Percentiles rank a stretch among this genome's conserved stretches.
Evolutionary conservation across 2,113 vertebrate species (phyloP).

Genomic region (Leptosomus discolor): DNA sequence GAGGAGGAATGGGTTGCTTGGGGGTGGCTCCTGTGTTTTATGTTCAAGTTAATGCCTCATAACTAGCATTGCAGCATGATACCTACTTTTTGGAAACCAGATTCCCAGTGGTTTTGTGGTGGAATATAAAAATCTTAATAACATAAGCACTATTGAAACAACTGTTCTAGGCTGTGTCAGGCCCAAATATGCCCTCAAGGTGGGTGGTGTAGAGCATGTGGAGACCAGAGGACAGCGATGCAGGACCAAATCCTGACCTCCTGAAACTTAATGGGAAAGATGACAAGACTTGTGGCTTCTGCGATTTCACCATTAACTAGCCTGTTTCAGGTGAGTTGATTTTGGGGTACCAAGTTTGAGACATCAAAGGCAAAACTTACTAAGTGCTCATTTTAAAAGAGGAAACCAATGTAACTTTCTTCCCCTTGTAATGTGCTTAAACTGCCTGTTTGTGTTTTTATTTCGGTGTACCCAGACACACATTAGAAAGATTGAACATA

Average conservation of each 20-base stretch:
- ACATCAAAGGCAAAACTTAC: neutral
- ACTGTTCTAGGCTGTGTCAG: neutral
- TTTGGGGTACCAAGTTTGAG: neutral
- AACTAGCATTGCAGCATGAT: neutral
- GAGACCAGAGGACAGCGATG: neutral
- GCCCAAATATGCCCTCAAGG: neutral
- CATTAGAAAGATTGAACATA: constrained; percentile 50
- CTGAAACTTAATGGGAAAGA: neutral
- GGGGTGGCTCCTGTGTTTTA: neutral
- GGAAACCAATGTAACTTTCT: rapidly evolving
- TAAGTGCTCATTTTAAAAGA: neutral
- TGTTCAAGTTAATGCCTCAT: neutral
- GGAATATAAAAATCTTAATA: neutral
- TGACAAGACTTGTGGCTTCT: neutral
- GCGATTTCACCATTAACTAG: neutral
- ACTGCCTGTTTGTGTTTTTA: neutral
- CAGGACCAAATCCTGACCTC: neutral
- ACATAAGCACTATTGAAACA: neutral
- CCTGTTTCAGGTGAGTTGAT: neutral
- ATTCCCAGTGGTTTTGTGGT: neutral
- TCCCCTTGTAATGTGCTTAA: neutral
- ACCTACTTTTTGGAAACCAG: neutral
- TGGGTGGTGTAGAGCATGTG: rapidly evolving
- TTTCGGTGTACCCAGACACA: neutral
- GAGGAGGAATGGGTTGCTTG: neutral